A percentile compares a stretch with the other conserved stretches of the same genome.
Evolutionary conservation across 2,113 vertebrate genomes (phyloP).

Genomic region (Forbesichthys agassizii): DNA sequence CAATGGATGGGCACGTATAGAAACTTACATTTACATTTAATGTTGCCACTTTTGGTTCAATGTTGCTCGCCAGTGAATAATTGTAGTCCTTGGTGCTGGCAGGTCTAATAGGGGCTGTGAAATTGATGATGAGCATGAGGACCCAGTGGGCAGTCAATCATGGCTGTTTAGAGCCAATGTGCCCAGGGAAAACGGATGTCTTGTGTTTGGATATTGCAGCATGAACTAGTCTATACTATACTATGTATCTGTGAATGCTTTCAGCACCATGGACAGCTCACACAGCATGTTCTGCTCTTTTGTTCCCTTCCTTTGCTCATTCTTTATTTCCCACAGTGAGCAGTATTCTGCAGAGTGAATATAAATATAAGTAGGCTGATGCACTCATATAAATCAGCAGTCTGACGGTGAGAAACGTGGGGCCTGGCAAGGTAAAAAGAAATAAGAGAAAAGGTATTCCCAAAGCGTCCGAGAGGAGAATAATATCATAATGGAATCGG

Average conservation of each 20-base stretch:
- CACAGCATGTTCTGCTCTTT: background rate
- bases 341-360: slow-evolving; percentile 15
- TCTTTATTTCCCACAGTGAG: background rate
- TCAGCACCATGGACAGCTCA: slow-evolving; percentile 64
- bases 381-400: slow-evolving; percentile 45
- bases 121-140: slow-evolving; percentile 39
- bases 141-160: slow-evolving; percentile 37
- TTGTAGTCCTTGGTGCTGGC: slow-evolving; percentile 31
- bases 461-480: slow-evolving; percentile 55
- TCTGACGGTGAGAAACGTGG: slow-evolving; percentile 28
- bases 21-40: slow-evolving; percentile 6
- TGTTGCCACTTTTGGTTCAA: slow-evolving; percentile 8
- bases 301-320: background rate
- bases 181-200: slow-evolving; percentile 10
- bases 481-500: slow-evolving; percentile 70
- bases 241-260: slow-evolving; percentile 10
- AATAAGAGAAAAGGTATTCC: slow-evolving; percentile 19
- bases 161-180: slow-evolving; percentile 13
- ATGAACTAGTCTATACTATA: background rate
- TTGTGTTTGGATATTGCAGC: slow-evolving; percentile 6
- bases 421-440: slow-evolving; percentile 40
- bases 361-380: slow-evolving; percentile 35
- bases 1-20: background rate
- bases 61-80: slow-evolving; percentile 37
- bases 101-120: slow-evolving; percentile 37